Evolutionary conservation across 92 coral and sea anemone genomes (phyloP), one percentile per base, ranked within the genome.

Genomic region (Metridium senile): DNA sequence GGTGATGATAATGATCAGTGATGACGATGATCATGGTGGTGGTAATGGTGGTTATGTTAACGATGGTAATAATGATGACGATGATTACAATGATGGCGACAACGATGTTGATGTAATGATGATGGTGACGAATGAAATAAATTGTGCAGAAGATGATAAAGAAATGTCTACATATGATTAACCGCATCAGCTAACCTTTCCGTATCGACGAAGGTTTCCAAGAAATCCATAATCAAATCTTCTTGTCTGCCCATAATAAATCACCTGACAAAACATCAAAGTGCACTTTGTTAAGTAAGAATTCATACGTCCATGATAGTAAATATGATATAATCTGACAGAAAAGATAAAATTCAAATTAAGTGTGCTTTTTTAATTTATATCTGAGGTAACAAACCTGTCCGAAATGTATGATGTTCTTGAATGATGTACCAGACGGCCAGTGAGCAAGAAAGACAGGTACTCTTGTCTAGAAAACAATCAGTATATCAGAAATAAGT

Each of bases 401-500:
- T 34, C 92, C 97, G 71, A 90, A 93, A 61, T 96, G 97, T 43
- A 93, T 84, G 58, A 96, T 77, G 65, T 89, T 87, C 78, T 96
- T 96, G 27, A 96, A 87, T 1, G 99, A 96, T 19, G 99, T 96
- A 9, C 99, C 99, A 69, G 91, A 88, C 10, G 93, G 93, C 70
- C 78, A 83, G n/a, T 95, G 96, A 63, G 97, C 88, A 19, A 81
- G 1, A 31, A 84, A 93, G 4, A 93, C 96, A 0, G 93, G 89
- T 23, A 95, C 91, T n/a, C 99, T 93, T 57, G 92, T 89, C 99
- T 95, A 73, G 70, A 39, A 27, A 16, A 54, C 76, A 74, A 27
- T 3, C 17, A 70, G n/a, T n/a, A n/a, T n/a, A n/a, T n/a, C 47
- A 19, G 39, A 11, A 62, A 71, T 19, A 26, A 18, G 9, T 63